These are phyloP conservation scores for Rhagoletis pomonella DNA, from an alignment of 1,140 invertebrate species.

Conservation along the genomic window DNA sequence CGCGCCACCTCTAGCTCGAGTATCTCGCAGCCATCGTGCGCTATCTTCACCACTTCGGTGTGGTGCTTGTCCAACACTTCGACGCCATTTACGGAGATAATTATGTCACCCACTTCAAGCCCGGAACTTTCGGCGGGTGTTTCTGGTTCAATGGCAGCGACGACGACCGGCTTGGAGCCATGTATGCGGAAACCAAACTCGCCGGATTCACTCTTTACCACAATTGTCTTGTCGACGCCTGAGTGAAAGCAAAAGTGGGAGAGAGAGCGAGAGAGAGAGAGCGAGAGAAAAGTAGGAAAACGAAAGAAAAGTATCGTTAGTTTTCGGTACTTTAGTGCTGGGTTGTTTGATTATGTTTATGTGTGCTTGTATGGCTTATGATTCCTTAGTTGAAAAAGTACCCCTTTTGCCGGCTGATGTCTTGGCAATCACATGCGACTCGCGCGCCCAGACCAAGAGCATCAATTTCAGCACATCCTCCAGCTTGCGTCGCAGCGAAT, in stretches of 20 bases:
- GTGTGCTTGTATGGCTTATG: no score
- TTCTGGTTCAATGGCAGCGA: constrained; percentile 94
- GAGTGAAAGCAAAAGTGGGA: constrained; percentile 57
- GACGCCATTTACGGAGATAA: constrained; percentile 92
- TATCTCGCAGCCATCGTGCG: constrained; percentile 89
- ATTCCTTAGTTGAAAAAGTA: constrained; percentile 66
- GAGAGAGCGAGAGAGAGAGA: background rate
- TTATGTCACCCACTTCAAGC: constrained; percentile 94
- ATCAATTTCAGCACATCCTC: constrained; percentile 87
- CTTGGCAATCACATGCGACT: constrained; percentile 81
- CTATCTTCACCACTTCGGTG: constrained; percentile 95
- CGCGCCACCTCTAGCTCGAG: constrained; percentile 91
- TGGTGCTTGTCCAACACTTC: constrained; percentile 94
- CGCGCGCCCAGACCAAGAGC: constrained; percentile 87
- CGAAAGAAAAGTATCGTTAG: background rate
- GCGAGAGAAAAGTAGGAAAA: background rate
- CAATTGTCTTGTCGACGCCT: constrained; percentile 91
- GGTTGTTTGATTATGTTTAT: no score
- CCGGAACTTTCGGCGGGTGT: constrained; percentile 93
- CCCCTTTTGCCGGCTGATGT: constrained; percentile 77
- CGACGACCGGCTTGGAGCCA: constrained; percentile 95
- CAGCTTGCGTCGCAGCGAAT: constrained; percentile 80
- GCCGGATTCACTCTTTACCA: constrained; percentile 86
- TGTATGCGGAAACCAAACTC: constrained; percentile 98
- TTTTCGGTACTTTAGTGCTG: no score